Percentiles rank a stretch among this genome's conserved stretches.
These are phyloP conservation scores for Cheilosia variabilis DNA, from an alignment of 2,888 invertebrate genomes.

Conservation along the genomic window DNA sequence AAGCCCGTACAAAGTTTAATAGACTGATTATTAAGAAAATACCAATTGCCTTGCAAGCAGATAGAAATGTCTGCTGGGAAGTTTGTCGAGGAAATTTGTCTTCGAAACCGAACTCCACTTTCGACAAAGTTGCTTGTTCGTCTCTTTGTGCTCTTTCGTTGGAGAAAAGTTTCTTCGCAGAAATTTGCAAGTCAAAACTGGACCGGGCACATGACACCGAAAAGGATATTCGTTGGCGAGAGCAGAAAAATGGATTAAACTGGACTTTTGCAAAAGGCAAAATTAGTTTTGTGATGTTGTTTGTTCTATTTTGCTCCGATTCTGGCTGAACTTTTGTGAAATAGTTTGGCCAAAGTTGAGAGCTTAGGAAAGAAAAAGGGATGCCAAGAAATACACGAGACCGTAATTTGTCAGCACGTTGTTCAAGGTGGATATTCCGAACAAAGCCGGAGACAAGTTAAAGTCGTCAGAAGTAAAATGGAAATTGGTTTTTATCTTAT, in stretches of 20 bases:
- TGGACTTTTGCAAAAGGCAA: conserved; percentile 31
- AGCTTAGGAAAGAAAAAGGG: background rate
- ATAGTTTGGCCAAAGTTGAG: background rate
- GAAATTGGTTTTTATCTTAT: background rate
- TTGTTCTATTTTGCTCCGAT: background rate
- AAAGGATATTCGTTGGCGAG: background rate
- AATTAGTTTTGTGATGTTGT: conserved; percentile 31
- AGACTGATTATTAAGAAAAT: conserved; percentile 8
- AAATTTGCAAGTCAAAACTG: conserved; percentile 10
- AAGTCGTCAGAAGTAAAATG: background rate
- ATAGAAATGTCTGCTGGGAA: background rate
- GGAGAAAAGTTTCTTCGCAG: conserved; percentile 17
- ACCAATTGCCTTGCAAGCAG: background rate
- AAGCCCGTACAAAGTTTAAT: background rate
- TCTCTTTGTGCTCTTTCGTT: background rate
- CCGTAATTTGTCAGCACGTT: conserved; percentile 1
- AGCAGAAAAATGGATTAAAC: conserved; percentile 38
- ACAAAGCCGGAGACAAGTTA: background rate
- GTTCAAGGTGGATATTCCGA: background rate
- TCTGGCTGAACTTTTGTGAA: conserved; percentile 20
- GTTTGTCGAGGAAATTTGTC: background rate
- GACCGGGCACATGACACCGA: background rate
- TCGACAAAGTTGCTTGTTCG: background rate
- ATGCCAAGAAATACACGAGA: background rate
- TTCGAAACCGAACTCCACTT: too few relatives aligned